Base-by-base conservation (phyloP, 2,888 invertebrate species). In the Drosophila aldrichi region DNA sequence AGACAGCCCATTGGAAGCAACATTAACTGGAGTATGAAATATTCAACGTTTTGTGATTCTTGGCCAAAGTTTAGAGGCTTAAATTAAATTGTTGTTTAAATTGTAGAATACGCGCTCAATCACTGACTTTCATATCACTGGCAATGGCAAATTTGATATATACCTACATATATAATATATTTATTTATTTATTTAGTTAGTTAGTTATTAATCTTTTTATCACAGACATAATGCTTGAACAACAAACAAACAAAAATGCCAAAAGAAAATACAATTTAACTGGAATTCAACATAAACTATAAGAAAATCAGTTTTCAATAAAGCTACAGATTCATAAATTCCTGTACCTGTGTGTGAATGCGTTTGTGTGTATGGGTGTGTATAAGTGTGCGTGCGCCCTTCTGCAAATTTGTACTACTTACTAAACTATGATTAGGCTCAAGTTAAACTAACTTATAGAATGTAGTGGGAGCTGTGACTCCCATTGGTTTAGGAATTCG, bases 141-240 rank as follows among this genome's bases (percentile, higher is more conserved):
- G 41, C 49, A 76, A 63, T 18, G 6, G 8, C 25, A 25, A 48
- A 48, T 10, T 34, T 51, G 46, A 56, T 63, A 48, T 49, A 56
- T 56, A 67, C 51, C 56, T 71, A 43, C 59, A 62, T 51, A 52
- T 38, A 48, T 49, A 56, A 43, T 57, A 60, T 51, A 57, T 64
- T 34, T 72, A 44, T 52, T 40, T 41, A 41, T 66, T 55, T 71
- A 78, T 84, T 84, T 79, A 29, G 7, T 29, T 29, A 29, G 29
- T 9, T 84, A 87, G 89, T 78, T 84, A 87, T 89, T 78, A 58
- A 75, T 38, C 22, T 25, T 70, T 78, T 70, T 83, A 86, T 90
- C 86, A 86, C 86, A 86, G 90, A 86, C 86, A 88, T 75, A 70
- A 89, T 82, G 90, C 82, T 88, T 89, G 44, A 75, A 74, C 57